Evolutionary conservation across 2,113 vertebrate genomes (phyloP), one percentile per base, ranked within the genome.

Genomic region (Sporophila hypoxantha): DNA sequence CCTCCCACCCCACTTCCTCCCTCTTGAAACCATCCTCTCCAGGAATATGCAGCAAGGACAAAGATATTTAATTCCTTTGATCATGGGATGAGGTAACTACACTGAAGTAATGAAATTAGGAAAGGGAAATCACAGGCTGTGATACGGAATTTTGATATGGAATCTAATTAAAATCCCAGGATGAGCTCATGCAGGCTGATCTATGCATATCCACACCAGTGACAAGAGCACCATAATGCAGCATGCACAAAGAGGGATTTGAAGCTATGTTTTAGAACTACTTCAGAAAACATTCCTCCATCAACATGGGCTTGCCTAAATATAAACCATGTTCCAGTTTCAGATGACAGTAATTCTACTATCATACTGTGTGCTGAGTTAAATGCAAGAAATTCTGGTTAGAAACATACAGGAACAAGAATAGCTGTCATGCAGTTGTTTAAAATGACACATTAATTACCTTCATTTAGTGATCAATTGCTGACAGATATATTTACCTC

Each of bases 401-500:
- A 62, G 27, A 89, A 92, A 89, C 47, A 55, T 44, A 47, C 8
- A 83, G 50, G 29, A 75, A 71, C 10, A 78, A 85, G 34, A 77
- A 85, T 3, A 87, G 8, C 46, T 46, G 20, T 56, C 17, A 59
- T 4, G 22, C 18, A 74, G n/a, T 53, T 22, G 34, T 37, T 82
- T 87, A 70, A 85, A 90, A 52, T 8, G 47, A 83, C 10, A 64
- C 5, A 34, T 47, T 64, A 87, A 82, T 32, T 65, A 66, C 25
- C 4, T 75, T 65, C 16, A 32, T 34, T 78, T 82, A 79, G 69
- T 19, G 6, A 79, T 29, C 19, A 78, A 41, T 20, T 18, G 32
- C 42, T 34, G 27, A 83, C 79, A 88, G 46, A 79, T 52, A 57
- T 73, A 80, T 93, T 95, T 96, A 97, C 96, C 96, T 96, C 94